A percentile compares a stretch with the other conserved stretches of the same genome.
These are phyloP conservation scores for Dysidea cf. avara DNA, from an alignment of 37 sponge, comb jelly and placozoan genomes.

Conservation along the genomic window DNA sequence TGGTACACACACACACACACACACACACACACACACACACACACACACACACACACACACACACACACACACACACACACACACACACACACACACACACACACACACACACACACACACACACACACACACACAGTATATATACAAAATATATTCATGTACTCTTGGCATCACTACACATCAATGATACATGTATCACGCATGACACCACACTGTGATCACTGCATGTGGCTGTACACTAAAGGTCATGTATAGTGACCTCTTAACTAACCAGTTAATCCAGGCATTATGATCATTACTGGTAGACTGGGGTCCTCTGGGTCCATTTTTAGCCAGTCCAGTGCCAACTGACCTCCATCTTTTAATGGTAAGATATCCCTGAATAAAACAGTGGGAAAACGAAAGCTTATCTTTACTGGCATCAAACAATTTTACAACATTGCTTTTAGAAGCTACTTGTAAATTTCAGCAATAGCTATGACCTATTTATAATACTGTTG, in stretches of 20 bases:
- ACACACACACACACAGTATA: not conserved
- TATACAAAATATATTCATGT: no score
- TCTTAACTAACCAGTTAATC: constrained; percentile 57
- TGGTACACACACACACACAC: no score
- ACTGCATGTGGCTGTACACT: no score
- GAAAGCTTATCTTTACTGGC: no score
- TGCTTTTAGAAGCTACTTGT: no score
- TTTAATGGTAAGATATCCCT: constrained; percentile 51
- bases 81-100: constrained; percentile 32
- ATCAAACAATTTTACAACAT: no score
- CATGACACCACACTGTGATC: no score
- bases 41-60: constrained; percentile 40
- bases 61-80: constrained; percentile 40
- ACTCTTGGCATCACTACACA: no score
- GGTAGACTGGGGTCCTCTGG: constrained; percentile 8
- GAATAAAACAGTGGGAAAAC: no score
- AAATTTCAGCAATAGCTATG: no score
- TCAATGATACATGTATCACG: no score
- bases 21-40: constrained; percentile 2
- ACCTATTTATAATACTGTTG: no score
- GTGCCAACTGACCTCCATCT: constrained; percentile 76
- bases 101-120: constrained; percentile 43
- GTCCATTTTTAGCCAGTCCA: constrained; percentile 61
- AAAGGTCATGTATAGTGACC: not conserved
- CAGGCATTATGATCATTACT: constrained; percentile 58